Evolutionary conservation across 2,113 vertebrate species (phyloP), one percentile per base, ranked within the genome.

Genomic region (Aepyceros melampus): DNA sequence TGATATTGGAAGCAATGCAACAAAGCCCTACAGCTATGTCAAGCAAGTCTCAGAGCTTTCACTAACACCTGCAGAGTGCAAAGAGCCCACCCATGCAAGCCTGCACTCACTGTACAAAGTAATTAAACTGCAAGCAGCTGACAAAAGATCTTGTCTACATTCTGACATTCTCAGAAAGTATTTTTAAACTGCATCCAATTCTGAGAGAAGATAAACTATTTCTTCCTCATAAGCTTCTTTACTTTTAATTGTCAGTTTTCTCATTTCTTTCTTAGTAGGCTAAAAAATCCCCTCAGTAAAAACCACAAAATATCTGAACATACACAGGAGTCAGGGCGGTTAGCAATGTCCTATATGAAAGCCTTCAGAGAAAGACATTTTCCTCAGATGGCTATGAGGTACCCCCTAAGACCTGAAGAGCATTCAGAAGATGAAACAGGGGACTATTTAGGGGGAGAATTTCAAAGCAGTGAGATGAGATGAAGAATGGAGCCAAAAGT

Each of bases 21-120:
- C 97, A 98, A 98, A 98, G 96, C 56, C 82, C 83, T 93, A 45
- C 1, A 12, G 88, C 36, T 82, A n/a, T 43, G n/a, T 2, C 23
- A 55, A 97, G 86, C 78, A 40, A 5, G 21, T 23, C 67, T 0
- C 10, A 89, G 97, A 96, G 97, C 62, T 97, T 97, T 97, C 96
- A 91, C 88, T 62, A 95, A 92, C 97, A 98, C 97, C 96, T 98
- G 97, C 98, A 97, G 91, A 87, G 60, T 98, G 97, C 98, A 97
- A 89, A 98, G 89, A 85, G 55, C 55, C 64, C 47, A 91, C 36
- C 43, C 85, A 58, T 19, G 82, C 67, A 96, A 91, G 67, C n/a
- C 93, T 43, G 21, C 87, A 58, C 89, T 98, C 96, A 89, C 95
- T 97, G 85, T 64, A 96, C 25, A 74, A 94, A 95, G 94, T 98